Evolutionary conservation across 1,140 invertebrate genomes (phyloP).

Genomic region (Pemphigus obesinymphae): DNA sequence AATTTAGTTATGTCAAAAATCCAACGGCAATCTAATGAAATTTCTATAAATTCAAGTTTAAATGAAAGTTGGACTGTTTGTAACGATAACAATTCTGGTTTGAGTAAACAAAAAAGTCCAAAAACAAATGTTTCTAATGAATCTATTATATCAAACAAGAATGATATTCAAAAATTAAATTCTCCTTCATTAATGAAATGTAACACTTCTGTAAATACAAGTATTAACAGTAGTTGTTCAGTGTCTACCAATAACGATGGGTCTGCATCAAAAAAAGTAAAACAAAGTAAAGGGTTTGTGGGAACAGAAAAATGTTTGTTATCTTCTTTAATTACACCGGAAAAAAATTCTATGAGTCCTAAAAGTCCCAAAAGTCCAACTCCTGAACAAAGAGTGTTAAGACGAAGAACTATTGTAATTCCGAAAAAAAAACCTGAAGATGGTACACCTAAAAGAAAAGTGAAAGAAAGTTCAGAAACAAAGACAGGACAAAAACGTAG

Average conservation of each 20-base stretch:
- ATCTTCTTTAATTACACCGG: not conserved
- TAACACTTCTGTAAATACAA: not conserved
- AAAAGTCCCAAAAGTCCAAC: conserved; percentile 33
- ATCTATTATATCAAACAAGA: not conserved
- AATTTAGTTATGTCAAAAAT: conserved; percentile 15
- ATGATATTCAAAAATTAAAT: not conserved
- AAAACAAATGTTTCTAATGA: not conserved
- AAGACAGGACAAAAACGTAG: not conserved
- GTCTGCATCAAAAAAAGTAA: not conserved
- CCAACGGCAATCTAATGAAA: not conserved
- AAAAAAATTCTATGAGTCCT: conserved; percentile 13
- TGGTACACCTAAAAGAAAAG: conserved; percentile 30
- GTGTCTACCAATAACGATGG: not conserved
- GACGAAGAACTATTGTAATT: conserved; percentile 30
- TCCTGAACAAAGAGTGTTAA: conserved; percentile 24
- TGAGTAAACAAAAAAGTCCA: not conserved
- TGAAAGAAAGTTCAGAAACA: not conserved
- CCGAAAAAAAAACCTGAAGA: conserved; percentile 1
- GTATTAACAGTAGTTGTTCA: not conserved
- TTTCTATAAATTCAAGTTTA: not conserved
- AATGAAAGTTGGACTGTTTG: conserved; percentile 28
- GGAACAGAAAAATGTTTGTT: not conserved
- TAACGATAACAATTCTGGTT: not conserved
- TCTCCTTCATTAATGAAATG: not conserved
- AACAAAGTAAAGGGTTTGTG: not conserved